Base-by-base conservation (phyloP, 2,797 vertebrate genomes). In the Clarias laeviceps region DNA sequence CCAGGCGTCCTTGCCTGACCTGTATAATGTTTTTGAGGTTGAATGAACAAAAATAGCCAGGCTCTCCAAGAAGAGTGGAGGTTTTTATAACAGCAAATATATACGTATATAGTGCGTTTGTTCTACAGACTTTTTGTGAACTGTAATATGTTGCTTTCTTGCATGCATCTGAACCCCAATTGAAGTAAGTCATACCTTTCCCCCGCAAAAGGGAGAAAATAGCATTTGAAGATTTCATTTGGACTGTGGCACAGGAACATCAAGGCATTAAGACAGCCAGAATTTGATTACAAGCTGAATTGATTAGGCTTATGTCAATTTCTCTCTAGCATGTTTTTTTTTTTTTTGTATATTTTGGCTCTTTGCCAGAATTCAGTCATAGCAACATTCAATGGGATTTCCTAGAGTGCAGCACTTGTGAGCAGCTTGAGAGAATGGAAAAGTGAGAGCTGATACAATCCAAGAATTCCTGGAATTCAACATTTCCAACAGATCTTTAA, bases 301-400 rank as follows among this genome's bases (percentile, higher is more conserved):
- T 64, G 59, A 80, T 80, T 80, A 65, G 11, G 24, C n/a, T 5
- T 29, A 65, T 65, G 37, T 65, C 61, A 80, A 27, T 65, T 80
- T 27, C 61, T 50, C 37, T 50, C 22, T 12, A 65, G 37, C 34
- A 45, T 17, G 65, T 54, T 15, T 54, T 65, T 80, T 45, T 11
- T 11, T 12, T 11, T 7, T 40, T 5, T 34, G 37, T 80, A 50
- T 80, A 37, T 79, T 62, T 65, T 65, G 78, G 78, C 78, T 50
- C 4, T 29, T 29, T 80, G 61, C 37, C 62, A 80, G 61, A 65
- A 65, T 29, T 20, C 17, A 65, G 37, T 80, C n/a, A 80, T n/a
- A 27, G n/a, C 1, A 4, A 64, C 9, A 65, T 18, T 50, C 1
- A 11, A 24, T 59, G 29, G 56, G 20, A 37, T 78, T 78, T 61